Conservation (phyloP, 2,113 vertebrate species). For the Cyprinodon tularosa region DNA sequence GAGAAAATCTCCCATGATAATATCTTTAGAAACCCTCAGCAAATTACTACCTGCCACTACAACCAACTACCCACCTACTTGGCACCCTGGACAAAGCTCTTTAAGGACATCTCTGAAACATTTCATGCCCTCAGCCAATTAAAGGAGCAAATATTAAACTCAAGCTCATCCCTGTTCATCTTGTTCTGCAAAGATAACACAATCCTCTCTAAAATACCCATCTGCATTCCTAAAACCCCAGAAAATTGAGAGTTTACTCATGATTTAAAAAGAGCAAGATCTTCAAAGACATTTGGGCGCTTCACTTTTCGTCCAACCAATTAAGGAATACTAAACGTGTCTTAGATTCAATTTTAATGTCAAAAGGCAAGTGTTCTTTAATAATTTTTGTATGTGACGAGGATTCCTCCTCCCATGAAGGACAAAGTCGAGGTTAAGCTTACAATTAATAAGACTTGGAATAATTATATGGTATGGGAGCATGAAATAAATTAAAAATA, state of each 20-base stretch:
- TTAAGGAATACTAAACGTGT: background rate
- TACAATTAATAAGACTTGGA: background rate
- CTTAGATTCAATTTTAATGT: background rate
- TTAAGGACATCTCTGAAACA: conserved; percentile 14
- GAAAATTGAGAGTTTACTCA: conserved; percentile 7
- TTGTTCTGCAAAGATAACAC: conserved; percentile 16
- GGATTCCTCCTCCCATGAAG: background rate
- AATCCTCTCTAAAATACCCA: conserved; percentile 8
- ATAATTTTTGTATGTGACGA: background rate
- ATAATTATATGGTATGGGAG: background rate
- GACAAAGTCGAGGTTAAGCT: background rate
- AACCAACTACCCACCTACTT: conserved; percentile 11
- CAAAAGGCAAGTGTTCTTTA: background rate
- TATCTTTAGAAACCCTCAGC: conserved; percentile 13
- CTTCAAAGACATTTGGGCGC: background rate
- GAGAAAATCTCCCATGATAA: conserved; percentile 7
- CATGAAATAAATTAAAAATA: background rate
- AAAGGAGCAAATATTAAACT: conserved; percentile 34
- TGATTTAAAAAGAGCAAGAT: background rate
- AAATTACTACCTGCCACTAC: conserved; percentile 34
- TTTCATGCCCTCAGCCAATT: conserved; percentile 15
- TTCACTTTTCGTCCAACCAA: background rate
- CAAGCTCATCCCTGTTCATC: conserved; percentile 11
- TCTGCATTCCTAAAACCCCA: conserved; percentile 5
- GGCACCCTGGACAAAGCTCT: conserved; percentile 12